phyloP scores from a whole-genome alignment of 2,113 vertebrate species.

The Erpornis zantholeuca region DNA sequence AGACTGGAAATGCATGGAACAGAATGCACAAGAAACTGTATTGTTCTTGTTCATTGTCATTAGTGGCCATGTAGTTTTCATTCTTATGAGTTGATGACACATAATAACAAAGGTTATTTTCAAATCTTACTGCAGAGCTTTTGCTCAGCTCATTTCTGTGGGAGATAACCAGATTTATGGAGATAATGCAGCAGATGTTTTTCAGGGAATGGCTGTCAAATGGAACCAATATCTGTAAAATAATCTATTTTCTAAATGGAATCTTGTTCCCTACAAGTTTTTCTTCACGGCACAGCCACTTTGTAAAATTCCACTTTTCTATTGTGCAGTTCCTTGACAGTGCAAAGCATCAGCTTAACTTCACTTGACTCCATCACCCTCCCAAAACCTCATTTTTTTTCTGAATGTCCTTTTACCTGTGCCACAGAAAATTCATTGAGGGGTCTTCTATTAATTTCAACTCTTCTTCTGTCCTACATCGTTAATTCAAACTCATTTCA shows the following conservation, averaged over 20 bases:
- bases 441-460: background rate
- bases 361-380: background rate
- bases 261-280: background rate
- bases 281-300: background rate
- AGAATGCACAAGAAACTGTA: slow-evolving; percentile 1
- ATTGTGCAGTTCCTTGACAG: background rate
- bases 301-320: background rate
- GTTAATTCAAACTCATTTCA: background rate
- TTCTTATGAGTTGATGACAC: slow-evolving; percentile 1
- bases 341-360: background rate
- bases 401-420: background rate
- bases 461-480: background rate
- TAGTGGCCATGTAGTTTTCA: slow-evolving; percentile 3
- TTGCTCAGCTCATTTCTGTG: background rate
- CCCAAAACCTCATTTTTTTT: background rate
- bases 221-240: slow-evolving; percentile 28
- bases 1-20: slow-evolving; percentile 18
- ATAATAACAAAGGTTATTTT: slow-evolving; percentile 44
- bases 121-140: background rate
- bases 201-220: background rate
- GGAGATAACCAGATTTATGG: slow-evolving; percentile 14
- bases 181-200: slow-evolving; percentile 41
- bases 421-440: background rate
- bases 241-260: slow-evolving; percentile 34
- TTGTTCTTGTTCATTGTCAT: slow-evolving; percentile 26